A percentile compares a stretch with the other conserved stretches of the same genome.
phyloP scores from a whole-genome alignment of 1,140 invertebrate species.

The Tetragonula clypearis region DNA sequence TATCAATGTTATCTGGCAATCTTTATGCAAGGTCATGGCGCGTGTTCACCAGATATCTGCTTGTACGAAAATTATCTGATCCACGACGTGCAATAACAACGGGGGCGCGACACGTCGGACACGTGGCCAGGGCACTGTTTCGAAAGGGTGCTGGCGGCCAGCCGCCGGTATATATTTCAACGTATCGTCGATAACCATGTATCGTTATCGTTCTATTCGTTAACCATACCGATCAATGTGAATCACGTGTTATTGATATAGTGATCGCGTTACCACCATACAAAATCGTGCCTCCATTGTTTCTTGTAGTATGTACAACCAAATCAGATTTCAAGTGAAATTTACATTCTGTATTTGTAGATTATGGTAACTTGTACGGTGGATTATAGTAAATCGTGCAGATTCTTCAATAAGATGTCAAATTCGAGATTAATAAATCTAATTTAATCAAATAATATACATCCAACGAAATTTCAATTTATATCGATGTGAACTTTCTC shows the following conservation, averaged over 20 bases:
- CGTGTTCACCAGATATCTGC: slow-evolving; percentile 48
- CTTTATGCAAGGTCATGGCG: slow-evolving; percentile 58
- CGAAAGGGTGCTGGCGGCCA: slow-evolving; percentile 58
- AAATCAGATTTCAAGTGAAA: not conserved
- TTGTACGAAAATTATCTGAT: slow-evolving; percentile 66
- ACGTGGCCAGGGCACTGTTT: slow-evolving; percentile 62
- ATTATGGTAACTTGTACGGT: too few species aligned
- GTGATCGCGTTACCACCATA: slow-evolving; percentile 31
- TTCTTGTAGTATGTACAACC: too few species aligned
- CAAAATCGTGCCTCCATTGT: not conserved
- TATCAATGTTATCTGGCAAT: slow-evolving; percentile 62
- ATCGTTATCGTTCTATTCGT: slow-evolving; percentile 64
- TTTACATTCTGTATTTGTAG: not conserved
- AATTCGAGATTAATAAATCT: too few species aligned
- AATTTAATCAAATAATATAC: too few species aligned
- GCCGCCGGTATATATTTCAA: slow-evolving; percentile 50
- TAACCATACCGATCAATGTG: slow-evolving; percentile 47
- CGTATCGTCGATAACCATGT: slow-evolving; percentile 62
- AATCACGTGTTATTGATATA: slow-evolving; percentile 56
- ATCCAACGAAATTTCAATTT: too few species aligned
- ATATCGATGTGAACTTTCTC: too few species aligned
- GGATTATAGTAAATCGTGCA: too few species aligned
- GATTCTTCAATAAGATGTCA: too few species aligned
- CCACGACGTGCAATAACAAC: slow-evolving; percentile 60
- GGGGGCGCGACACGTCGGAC: slow-evolving; percentile 67